Conservation (phyloP, 2,797 vertebrate species). For the Pogoniulus pusillus region DNA sequence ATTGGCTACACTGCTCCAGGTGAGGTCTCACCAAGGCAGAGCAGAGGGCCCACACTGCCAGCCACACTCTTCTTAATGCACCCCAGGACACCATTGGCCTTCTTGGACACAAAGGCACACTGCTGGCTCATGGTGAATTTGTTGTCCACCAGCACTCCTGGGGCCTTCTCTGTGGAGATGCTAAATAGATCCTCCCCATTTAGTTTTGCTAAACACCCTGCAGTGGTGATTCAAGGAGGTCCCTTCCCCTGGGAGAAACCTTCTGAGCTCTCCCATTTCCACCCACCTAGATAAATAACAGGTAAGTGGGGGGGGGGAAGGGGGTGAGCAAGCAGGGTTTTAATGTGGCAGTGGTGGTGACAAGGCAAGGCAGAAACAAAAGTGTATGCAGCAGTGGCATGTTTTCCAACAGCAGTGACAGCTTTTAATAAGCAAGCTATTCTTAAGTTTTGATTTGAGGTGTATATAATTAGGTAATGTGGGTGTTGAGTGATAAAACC, state of each 20-base stretch:
- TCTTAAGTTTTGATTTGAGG: constrained; percentile 47
- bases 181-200: background rate
- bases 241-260: background rate
- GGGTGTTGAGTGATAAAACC: constrained; percentile 52
- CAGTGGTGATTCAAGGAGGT: background rate
- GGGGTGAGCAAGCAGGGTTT: background rate
- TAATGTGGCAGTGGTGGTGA: background rate
- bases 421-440: constrained; percentile 55
- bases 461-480: constrained; percentile 54
- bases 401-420: constrained; percentile 50
- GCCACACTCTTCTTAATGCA: too few species aligned
- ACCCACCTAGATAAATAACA: background rate
- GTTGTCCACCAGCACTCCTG: too few species aligned
- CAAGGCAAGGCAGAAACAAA: background rate
- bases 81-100: too few species aligned
- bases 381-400: background rate
- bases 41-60: too few species aligned
- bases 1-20: too few species aligned
- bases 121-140: too few species aligned
- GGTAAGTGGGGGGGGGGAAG: background rate
- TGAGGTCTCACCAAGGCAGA: too few species aligned
- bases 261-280: background rate
- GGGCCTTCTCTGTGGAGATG: too few species aligned
- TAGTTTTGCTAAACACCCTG: background rate
- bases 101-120: too few species aligned